Evolutionary conservation across 2,888 invertebrate species (phyloP), one percentile per base, ranked within the genome.

Genomic region (Isoperla grammatica): DNA sequence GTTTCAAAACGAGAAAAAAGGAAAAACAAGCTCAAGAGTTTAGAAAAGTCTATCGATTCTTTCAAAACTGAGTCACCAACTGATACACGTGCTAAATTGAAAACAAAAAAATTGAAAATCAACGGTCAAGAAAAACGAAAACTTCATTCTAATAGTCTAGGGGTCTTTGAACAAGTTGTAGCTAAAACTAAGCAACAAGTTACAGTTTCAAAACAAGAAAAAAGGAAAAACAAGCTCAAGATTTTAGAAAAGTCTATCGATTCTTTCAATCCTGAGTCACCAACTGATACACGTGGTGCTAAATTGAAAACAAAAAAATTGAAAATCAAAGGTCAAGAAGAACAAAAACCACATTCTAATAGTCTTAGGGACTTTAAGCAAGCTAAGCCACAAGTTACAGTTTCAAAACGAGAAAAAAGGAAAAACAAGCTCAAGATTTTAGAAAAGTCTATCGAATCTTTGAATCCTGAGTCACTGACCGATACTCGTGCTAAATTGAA

Each of bases 391-490:
- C 35, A 53, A 15, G 20, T 53, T 53, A n/a, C 8, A 15, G n/a
- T 15, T n/a, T 13, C 8, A 22, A 43, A 43, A 43, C 39, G 22
- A 8, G 56, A 43, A 19, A 45, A 45, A 15, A 20, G 23, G 22
- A 4, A 22, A 48, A 23, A 46, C 12, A 22, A 57, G 6, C 22
- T 13, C 29, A 20, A 19, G 1, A 35, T 54, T 56, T 42, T 12
- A 20, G 49, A 46, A 15, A 39, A 42, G 8, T n/a, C 13, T 1
- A 40, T 22, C n/a, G 55, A 56, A 56, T 22, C 20, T 13, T 49
- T 49, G 19, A 35, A 49, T 29, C 29, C 29, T 50, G 63, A 54
- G 66, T 53, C 53, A 61, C n/a, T n/a, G n/a, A n/a, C n/a, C n/a
- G n/a, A n/a, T n/a, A n/a, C n/a, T n/a, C n/a, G n/a, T n/a, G n/a